Evolutionary conservation across 2,113 vertebrate species (phyloP), one percentile per base, ranked within the genome.

Genomic region (Cairina moschata): DNA sequence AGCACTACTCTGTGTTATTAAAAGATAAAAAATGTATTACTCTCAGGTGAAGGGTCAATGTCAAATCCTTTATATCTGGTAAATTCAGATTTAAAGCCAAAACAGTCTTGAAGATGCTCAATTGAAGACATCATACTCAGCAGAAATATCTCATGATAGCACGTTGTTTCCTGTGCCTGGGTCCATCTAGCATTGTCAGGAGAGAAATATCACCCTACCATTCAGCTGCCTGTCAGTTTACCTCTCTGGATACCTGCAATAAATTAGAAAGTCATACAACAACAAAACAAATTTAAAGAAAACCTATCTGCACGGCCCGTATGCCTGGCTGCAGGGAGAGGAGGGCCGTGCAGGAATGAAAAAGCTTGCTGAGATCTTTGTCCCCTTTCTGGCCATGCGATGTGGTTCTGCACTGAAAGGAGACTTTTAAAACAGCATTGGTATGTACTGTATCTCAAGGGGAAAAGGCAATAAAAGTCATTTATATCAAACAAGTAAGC

Each of bases 11-110:
- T 78, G 88, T 94, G 95, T 84, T 95, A 96, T 95, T 97, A 94
- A 95, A 94, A 91, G 93, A 95, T 96, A 96, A 97, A 94, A 96
- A 96, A 94, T 75, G 59, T 90, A 88, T 96, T 96, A 96, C 93
- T 86, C 90, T 88, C 90, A 94, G 86, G 80, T 90, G 88, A 96
- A 94, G 90, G 90, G 93, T 93, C 93, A 90, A 68, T 84, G 73
- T 92, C 92, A 96, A 88, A 94, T 93, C 50, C 83, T 59, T 81
- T 92, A 44, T 72, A 92, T 77, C 76, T 91, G 86, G 32, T 20
- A 96, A 94, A 91, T 83, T 95, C 86, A 73, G 55, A 82, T 86
- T 94, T 79, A 91, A 93, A 83, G 84, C 87, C 58, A 87, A 94
- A 95, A 65, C 75, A 55, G 34, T n/a, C 85, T 78, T 72, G 88